phyloP scores from a whole-genome alignment of 2,113 vertebrate species.

The Plectropomus leopardus region DNA sequence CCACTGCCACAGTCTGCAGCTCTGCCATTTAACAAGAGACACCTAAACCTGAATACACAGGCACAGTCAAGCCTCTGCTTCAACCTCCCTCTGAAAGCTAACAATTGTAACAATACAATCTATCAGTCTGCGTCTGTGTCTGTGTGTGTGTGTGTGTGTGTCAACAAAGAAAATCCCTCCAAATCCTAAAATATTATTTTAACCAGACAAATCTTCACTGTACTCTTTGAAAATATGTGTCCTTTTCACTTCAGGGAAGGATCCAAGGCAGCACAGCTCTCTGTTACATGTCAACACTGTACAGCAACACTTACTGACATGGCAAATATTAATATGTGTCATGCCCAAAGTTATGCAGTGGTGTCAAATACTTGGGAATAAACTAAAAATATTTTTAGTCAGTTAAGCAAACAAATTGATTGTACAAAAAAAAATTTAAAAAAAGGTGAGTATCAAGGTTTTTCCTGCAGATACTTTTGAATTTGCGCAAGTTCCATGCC shows the following conservation, averaged over 20 bases:
- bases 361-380: not conserved
- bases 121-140: slow-evolving; percentile 6
- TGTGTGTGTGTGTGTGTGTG: not conserved
- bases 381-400: not conserved
- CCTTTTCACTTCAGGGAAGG: slow-evolving; percentile 6
- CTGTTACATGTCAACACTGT: slow-evolving; percentile 10
- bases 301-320: not conserved
- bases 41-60: slow-evolving; percentile 66
- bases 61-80: slow-evolving; percentile 48
- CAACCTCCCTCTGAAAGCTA: slow-evolving; percentile 50
- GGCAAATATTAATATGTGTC: not conserved
- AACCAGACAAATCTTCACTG: slow-evolving; percentile 23
- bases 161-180: slow-evolving; percentile 22
- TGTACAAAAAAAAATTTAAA: no score
- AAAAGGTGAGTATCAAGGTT: not conserved
- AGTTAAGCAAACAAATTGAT: not conserved
- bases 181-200: slow-evolving; percentile 42
- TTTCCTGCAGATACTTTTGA: not conserved
- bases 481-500: not conserved
- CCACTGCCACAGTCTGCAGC: slow-evolving; percentile 66
- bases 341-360: not conserved
- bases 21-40: slow-evolving; percentile 70
- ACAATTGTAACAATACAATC: slow-evolving; percentile 38
- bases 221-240: not conserved
- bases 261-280: slow-evolving; percentile 1